Conservation (phyloP, 1,140 invertebrate genomes). For the Philopotamus ludificatus region DNA sequence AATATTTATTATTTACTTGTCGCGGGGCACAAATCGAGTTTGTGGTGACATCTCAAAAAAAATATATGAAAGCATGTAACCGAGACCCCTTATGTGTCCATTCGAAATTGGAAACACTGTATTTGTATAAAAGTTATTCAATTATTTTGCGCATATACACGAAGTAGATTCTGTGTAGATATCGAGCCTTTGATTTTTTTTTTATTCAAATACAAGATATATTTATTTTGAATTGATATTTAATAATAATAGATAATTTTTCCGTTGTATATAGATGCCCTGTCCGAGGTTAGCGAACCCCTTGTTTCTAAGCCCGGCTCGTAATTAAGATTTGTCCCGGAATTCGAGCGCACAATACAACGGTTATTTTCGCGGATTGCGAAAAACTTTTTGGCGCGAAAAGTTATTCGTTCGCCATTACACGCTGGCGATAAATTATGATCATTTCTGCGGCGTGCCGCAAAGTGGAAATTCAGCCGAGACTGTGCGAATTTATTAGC, state of each 20-base stretch:
- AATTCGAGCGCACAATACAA: no score
- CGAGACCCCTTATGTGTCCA: no score
- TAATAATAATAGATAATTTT: neutral
- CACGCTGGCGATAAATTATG: neutral
- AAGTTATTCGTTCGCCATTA: slow-evolving; percentile 7
- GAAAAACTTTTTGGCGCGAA: neutral
- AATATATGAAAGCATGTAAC: no score
- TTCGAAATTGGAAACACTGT: no score
- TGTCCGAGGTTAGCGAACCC: neutral
- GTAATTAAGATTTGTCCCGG: no score
- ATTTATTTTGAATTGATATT: no score
- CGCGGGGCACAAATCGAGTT: slow-evolving; percentile 36
- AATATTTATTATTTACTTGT: slow-evolving; percentile 40
- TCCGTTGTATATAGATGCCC: neutral
- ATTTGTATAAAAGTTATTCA: no score
- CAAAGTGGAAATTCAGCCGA: neutral
- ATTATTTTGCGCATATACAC: no score
- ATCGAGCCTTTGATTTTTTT: no score
- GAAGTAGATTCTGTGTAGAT: no score
- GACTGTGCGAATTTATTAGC: slow-evolving; percentile 8
- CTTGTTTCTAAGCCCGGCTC: no score
- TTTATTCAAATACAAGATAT: no score
- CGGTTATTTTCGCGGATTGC: neutral
- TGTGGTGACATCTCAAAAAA: slow-evolving; percentile 30
- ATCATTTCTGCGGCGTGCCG: neutral